Evolutionary conservation across 2,888 invertebrate genomes (phyloP).

Genomic region (Andrena fulva): DNA sequence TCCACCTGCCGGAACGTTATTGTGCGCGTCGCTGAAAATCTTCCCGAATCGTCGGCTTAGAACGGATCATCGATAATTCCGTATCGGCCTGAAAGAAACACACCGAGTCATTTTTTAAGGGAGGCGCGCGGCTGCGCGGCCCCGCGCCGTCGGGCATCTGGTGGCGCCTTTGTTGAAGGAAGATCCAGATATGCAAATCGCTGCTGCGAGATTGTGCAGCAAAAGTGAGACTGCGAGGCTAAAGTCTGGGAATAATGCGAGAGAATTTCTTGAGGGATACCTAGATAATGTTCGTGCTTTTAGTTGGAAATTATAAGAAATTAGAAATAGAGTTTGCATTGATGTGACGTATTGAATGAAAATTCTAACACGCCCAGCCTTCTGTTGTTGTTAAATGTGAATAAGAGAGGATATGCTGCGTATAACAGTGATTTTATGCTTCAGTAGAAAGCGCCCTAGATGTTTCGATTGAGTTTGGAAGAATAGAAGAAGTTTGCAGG

Average conservation of each 20-base stretch:
- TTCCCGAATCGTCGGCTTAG: conserved; percentile 40
- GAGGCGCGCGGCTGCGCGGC: not conserved
- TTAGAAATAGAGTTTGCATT: too few relatives aligned
- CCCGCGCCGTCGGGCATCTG: not conserved
- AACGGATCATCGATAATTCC: conserved; percentile 46
- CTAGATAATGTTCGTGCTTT: too few relatives aligned
- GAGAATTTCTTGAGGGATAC: too few relatives aligned
- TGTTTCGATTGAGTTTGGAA: not conserved
- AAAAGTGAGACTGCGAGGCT: too few relatives aligned
- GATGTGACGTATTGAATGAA: not conserved
- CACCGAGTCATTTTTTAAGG: conserved; percentile 34
- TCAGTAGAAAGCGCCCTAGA: not conserved
- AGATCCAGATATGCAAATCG: too few relatives aligned
- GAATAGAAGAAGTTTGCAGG: not conserved
- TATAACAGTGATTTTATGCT: not conserved
- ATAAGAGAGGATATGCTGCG: too few relatives aligned
- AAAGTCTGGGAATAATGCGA: too few relatives aligned
- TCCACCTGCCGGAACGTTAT: conserved; percentile 66
- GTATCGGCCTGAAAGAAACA: not conserved
- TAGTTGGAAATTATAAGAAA: too few relatives aligned
- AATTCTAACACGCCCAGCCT: not conserved
- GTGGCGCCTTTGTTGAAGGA: not conserved
- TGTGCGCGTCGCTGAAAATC: conserved; percentile 25
- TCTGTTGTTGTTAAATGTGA: not conserved
- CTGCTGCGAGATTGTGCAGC: too few relatives aligned